Evolutionary conservation across 2,113 vertebrate genomes (phyloP), one percentile per base, ranked within the genome.

Genomic region (Myotis brandtii): DNA sequence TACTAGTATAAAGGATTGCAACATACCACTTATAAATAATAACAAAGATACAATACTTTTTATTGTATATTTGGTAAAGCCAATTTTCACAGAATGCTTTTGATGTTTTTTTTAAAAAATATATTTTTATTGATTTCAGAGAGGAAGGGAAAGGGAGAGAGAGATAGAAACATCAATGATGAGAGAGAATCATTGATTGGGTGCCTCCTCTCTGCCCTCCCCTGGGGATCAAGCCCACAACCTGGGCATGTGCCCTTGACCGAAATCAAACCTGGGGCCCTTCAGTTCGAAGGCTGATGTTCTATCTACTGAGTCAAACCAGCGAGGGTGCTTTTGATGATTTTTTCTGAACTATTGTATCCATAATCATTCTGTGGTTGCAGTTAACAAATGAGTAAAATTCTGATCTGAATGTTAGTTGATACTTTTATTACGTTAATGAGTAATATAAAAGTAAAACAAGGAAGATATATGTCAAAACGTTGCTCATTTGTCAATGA

Each of bases 361-460:
- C 20, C 56, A 66, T 25, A 40, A 69, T 23, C 25, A 48, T 73
- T 25, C 25, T 56, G 18, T 48, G 46, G 46, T 7, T 56, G 54
- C 13, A 56, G 13, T 17, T 91, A 73, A 70, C 32, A 86, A 81
- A 25, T 56, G 32, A 95, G 25, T 50, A 46, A 70, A 69, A 76
- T 40, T 83, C 69, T 70, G 17, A 69, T 43, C 50, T 84, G 70
- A 82, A 76, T 48, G 69, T 83, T 86, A 18, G 54, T 54, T 46
- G 32, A 46, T 80, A 81, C 64, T 87, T 75, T 92, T 46, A 34
- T 77, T 76, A 88, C 46, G 23, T 76, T 83, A 83, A 66, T 84
- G 9, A 59, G 30, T 54, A 89, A 76, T 67, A 37, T 21, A 80
- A 75, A 76, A 83, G 23, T 83, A 37, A 94, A 89, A 56, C 30